These are phyloP conservation scores for Halocynthia roretzi DNA, from an alignment of 23 tunicate genomes.

Conservation along the genomic window DNA sequence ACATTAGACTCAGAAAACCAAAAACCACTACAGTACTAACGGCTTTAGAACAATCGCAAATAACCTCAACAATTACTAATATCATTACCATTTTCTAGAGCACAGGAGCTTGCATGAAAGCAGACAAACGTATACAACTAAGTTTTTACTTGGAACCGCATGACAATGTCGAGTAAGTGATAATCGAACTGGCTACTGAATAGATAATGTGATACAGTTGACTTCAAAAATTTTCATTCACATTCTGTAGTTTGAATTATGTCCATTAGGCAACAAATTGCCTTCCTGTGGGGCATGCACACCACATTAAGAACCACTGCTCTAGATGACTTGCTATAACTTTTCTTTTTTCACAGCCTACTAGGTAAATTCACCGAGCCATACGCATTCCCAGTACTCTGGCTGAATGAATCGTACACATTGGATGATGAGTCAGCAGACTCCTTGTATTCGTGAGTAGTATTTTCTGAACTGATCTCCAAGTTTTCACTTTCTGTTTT, in stretches of 20 bases:
- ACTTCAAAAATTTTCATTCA: no score
- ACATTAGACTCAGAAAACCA: no score
- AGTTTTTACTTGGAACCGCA: slow-evolving; percentile 31
- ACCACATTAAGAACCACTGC: no score
- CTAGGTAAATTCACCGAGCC: slow-evolving; percentile 18
- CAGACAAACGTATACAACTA: slow-evolving; percentile 80
- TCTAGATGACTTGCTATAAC: not conserved
- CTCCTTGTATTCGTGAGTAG: slow-evolving; percentile 48
- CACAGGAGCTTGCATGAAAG: slow-evolving; percentile 66
- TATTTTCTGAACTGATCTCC: no score
- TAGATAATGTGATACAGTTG: not conserved
- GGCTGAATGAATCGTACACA: slow-evolving; percentile 80
- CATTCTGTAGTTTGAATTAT: no score
- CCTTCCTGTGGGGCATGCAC: no score
- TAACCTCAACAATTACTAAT: no score
- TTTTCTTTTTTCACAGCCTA: slow-evolving; percentile 22
- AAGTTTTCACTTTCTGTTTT: no score
- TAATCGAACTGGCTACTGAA: not conserved
- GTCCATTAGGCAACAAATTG: no score
- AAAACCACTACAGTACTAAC: no score
- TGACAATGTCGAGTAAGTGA: slow-evolving; percentile 48
- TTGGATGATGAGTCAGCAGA: slow-evolving; percentile 64
- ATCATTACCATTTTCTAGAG: slow-evolving; percentile 33
- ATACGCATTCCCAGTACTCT: slow-evolving; percentile 61
- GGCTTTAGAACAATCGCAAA: no score